Evolutionary conservation across 2,888 invertebrate species (phyloP), one percentile per base, ranked within the genome.

Genomic region (Philonicus albiceps): DNA sequence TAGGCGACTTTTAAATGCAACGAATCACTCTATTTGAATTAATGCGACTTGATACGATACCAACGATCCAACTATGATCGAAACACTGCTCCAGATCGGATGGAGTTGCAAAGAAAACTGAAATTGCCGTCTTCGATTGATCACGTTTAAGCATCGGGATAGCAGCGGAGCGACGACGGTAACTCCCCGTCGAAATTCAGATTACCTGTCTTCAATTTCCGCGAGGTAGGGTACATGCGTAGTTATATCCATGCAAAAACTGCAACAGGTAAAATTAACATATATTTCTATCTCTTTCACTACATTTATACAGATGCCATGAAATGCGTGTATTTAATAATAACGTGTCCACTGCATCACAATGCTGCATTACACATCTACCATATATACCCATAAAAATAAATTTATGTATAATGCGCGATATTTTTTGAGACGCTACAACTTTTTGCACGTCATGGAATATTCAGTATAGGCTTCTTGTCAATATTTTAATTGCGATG

Each of bases 101-200:
- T 40, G 76, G 37, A 76, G 76, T 76, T 40, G 34, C 40, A 40
- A 22, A 37, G 34, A 76, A 40, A 37, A 76, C 76, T 76, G 76
- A 76, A 76, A 16, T 40, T 22, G n/a, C 34, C 40, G 76, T 34
- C 37, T 76, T 76, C 34, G 40, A 19, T 34, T 76, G 76, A 76
- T 76, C 76, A 76, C 34, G 76, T 76, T 40, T 22, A 43, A 76
- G 40, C 76, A 76, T 76, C 37, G n/a, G 76, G 37, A 76, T 5
- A 16, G 37, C 43, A 19, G 76, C 19, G 37, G n/a, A n/a, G n/a
- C n/a, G n/a, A n/a, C 76, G 19, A 13, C 40, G 22, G 40, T 64
- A 43, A 34, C 76, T 40, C 76, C 76, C 34, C 37, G 34, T 76
- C 74, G 40, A 76, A 37, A 40, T 22, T 40, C 76, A 34, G 31